Conservation (phyloP, 1,140 invertebrate genomes). For the Drosophila pachea region DNA sequence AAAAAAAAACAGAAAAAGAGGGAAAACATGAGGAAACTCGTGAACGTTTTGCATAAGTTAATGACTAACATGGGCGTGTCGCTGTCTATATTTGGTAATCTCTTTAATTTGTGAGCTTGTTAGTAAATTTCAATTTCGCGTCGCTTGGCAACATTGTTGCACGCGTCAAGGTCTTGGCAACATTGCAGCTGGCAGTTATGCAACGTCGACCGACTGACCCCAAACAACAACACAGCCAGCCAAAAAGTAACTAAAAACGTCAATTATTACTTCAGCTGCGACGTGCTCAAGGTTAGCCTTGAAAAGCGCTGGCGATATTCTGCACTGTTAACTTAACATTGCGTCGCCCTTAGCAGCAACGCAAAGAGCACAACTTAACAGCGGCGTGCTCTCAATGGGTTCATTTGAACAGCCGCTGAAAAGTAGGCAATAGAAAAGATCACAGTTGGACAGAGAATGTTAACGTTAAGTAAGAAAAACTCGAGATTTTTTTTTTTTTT, state of each 20-base stretch:
- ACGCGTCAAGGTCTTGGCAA: constrained; percentile 5
- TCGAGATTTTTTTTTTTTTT: constrained; percentile 33
- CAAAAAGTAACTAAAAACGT: neutral
- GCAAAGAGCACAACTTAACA: constrained; percentile 2
- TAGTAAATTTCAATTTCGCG: neutral
- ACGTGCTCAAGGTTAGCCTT: constrained; percentile 12
- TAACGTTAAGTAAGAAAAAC: neutral
- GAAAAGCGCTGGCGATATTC: neutral
- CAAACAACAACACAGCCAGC: neutral
- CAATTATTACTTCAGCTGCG: constrained; percentile 2
- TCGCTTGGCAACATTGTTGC: constrained; percentile 9
- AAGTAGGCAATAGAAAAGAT: neutral
- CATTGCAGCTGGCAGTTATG: constrained; percentile 16
- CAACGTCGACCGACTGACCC: constrained; percentile 5
- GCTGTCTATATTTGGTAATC: constrained; percentile 18
- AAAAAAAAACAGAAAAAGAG: constrained; percentile 50
- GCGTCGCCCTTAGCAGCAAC: neutral
- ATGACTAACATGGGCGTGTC: constrained; percentile 13
- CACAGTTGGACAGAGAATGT: neutral
- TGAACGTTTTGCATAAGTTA: constrained; percentile 54
- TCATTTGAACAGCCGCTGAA: neutral
- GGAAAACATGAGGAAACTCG: constrained; percentile 61
- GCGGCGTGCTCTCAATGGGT: neutral
- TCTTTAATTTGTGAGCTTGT: constrained; percentile 1
- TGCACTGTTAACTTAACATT: neutral